Conservation (phyloP, 2,113 vertebrate genomes). For the Gadus chalcogrammus region DNA sequence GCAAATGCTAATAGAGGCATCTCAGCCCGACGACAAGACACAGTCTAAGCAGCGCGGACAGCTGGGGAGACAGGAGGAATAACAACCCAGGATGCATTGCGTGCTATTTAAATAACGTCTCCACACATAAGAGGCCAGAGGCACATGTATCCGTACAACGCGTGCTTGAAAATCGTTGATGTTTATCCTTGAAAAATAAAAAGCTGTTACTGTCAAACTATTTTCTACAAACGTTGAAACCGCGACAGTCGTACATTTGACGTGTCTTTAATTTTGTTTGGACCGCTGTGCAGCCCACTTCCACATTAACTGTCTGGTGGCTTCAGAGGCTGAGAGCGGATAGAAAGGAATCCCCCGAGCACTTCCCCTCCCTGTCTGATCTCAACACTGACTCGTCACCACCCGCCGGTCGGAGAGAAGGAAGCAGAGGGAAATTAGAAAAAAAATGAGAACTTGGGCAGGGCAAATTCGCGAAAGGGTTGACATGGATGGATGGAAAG, state of each 20-base stretch:
- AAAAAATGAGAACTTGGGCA: conserved; percentile 41
- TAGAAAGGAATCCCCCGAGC: conserved; percentile 61
- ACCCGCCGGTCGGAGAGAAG: conserved; percentile 16
- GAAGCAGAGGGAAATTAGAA: background rate
- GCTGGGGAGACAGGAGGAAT: conserved; percentile 11
- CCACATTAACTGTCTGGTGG: conserved; percentile 6
- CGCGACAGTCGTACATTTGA: conserved; percentile 32
- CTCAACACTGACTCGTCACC: conserved; percentile 38
- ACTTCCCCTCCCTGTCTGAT: conserved; percentile 49
- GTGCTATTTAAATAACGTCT: conserved; percentile 43
- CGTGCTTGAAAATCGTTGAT: conserved; percentile 24
- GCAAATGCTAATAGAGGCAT: conserved; percentile 45
- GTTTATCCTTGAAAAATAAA: conserved; percentile 24
- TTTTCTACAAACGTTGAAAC: conserved; percentile 15
- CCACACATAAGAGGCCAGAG: conserved; percentile 26
- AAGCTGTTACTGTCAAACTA: conserved; percentile 12
- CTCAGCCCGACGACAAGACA: conserved; percentile 35
- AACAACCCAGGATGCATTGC: conserved; percentile 16
- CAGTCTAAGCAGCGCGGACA: background rate
- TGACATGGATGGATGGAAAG: conserved; percentile 49
- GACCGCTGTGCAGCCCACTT: conserved; percentile 11
- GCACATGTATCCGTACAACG: conserved; percentile 20
- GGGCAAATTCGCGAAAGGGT: conserved; percentile 44
- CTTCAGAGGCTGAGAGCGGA: conserved; percentile 45
- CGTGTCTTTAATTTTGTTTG: conserved; percentile 12